A percentile compares a stretch with the other conserved stretches of the same genome.
phyloP scores from a whole-genome alignment of 2,797 vertebrate species.

The Oceanodroma leucorhoa region DNA sequence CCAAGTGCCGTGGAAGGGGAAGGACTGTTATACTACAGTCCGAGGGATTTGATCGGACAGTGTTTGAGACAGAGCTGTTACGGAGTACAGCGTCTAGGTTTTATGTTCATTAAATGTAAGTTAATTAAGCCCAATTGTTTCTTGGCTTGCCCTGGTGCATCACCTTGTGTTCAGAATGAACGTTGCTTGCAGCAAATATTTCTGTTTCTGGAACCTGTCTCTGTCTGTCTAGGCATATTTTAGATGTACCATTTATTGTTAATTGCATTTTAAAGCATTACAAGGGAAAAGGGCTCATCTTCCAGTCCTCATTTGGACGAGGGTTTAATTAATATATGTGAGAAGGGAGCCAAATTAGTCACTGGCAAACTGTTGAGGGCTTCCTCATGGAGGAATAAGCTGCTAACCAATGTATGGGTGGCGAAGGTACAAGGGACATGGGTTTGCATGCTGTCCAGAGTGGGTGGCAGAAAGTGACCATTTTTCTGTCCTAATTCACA shows the following conservation, averaged over 20 bases:
- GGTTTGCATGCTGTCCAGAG: background rate
- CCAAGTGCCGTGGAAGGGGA: background rate
- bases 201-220: background rate
- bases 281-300: background rate
- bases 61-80: background rate
- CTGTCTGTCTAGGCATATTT: background rate
- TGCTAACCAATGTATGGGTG: background rate
- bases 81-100: fast-evolving
- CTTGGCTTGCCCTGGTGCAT: background rate
- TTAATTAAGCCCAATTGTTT: background rate
- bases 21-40: background rate
- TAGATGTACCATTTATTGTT: background rate
- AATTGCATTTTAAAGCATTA: background rate
- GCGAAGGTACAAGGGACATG: background rate
- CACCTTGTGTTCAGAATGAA: background rate
- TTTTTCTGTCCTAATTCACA: background rate
- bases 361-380: background rate
- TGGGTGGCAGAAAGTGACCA: background rate
- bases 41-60: background rate
- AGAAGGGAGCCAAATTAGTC: background rate
- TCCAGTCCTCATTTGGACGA: background rate
- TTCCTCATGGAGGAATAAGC: background rate
- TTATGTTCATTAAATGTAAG: background rate
- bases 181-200: background rate
- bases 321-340: background rate